A percentile compares a stretch with the other conserved stretches of the same genome.
Evolutionary conservation across 35 echinoderm and acorn worm genomes (phyloP).

Genomic region (Heliocidaris tuberculata): DNA sequence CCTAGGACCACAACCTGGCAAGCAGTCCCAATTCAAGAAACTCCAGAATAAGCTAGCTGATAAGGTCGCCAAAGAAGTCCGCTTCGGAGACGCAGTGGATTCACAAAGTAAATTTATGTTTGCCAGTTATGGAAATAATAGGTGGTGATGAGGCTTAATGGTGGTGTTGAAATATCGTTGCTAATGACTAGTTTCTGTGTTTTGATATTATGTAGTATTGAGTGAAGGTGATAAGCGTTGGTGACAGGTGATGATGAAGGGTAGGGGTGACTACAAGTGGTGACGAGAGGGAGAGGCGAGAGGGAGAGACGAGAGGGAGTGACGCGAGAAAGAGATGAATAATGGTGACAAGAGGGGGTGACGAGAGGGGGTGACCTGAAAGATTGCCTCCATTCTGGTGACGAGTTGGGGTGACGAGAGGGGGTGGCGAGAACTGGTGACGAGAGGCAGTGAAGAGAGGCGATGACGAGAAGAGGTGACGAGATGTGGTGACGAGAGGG

Average conservation of each 20-base stretch:
- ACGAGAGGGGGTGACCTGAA: too few species aligned
- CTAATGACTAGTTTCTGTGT: not conserved
- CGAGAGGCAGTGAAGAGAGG: not conserved
- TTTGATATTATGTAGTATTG: not conserved
- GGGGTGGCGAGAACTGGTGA: not conserved
- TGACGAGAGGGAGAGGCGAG: too few species aligned
- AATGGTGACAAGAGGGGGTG: too few species aligned
- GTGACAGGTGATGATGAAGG: too few species aligned
- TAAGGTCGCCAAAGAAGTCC: slow-evolving; percentile 47
- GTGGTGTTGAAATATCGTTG: not conserved
- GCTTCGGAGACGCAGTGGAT: slow-evolving; percentile 20
- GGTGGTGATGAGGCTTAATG: not conserved
- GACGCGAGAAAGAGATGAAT: too few species aligned
- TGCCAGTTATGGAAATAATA: not conserved
- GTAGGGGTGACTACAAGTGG: too few species aligned
- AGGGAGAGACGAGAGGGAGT: too few species aligned
- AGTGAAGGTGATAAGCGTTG: not conserved
- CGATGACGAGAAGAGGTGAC: not conserved
- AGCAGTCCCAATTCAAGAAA: slow-evolving; percentile 27
- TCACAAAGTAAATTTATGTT: slow-evolving; percentile 24
- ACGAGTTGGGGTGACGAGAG: not conserved
- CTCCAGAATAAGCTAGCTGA: slow-evolving; percentile 43
- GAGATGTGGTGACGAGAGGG: not conserved
- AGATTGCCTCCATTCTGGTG: not conserved
- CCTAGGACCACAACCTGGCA: slow-evolving; percentile 8